Base-by-base conservation (phyloP, 2,888 invertebrate species). In the Hartigia nigra region DNA sequence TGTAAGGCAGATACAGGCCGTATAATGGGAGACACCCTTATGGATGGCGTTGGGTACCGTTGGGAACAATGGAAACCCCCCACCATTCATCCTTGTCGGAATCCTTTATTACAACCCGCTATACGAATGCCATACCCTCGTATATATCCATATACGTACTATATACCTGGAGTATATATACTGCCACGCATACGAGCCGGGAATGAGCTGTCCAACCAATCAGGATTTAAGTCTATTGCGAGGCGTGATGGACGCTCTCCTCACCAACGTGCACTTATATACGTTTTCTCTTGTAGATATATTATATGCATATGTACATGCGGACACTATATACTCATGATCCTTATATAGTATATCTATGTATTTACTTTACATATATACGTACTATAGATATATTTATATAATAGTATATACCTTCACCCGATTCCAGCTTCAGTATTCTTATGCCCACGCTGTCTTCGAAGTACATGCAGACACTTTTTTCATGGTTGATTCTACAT, bases 21-120 rank as follows among this genome's bases (percentile, higher is more conserved):
- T 85, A 90, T 91, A 90, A 91, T 91, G 90, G 89, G 86, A 89
- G 88, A 85, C 87, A 87, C 89, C 90, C 89, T 89, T 88, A 88
- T 87, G 87, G 87, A 90, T 88, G 89, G 88, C 88, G 87, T 88
- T 86, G 88, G 87, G 88, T 87, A 88, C 88, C 88, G 84, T 83
- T 81, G 89, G 88, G 90, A 90, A 91, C 91, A 91, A 91, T 91
- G 88, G 88, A 85, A 84, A 82, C 80, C 82, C 85, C 81, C 81
- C 80, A 82, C 83, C 87, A 89, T 89, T 87, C 88, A 88, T 91
- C 90, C 89, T 90, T 88, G 89, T 90, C 87, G 87, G 88, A 91
- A 90, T 91, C 91, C 89, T 90, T 90, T 90, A 90, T 91, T 91
- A 86, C 87, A 82, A 84, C 84, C 83, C 84, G 81, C 80, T 82